These are phyloP conservation scores for Sebastes taczanowskii DNA, from an alignment of 2,797 vertebrate species.

Conservation along the genomic window DNA sequence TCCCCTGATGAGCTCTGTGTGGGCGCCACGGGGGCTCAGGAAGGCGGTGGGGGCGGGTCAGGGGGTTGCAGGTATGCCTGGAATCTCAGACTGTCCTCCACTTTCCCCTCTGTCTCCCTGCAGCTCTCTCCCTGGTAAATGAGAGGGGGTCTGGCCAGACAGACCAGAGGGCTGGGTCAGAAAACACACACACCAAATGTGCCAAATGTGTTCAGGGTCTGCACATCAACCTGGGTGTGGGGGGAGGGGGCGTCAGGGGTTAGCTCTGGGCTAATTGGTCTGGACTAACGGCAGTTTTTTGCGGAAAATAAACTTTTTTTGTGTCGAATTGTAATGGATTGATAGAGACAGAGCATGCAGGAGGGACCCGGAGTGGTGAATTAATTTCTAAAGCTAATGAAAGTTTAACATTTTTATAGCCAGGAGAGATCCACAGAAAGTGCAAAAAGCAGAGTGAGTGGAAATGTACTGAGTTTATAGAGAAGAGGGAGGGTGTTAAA, in stretches of 20 bases:
- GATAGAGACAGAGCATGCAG: neutral
- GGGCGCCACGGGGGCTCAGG: constrained; percentile 55
- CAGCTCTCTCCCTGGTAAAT: constrained; percentile 58
- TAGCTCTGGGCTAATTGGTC: constrained; percentile 56
- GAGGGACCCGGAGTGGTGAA: neutral
- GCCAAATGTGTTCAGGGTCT: constrained; percentile 51
- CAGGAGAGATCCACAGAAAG: constrained; percentile 15
- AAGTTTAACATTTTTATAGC: constrained; percentile 17
- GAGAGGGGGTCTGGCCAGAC: constrained; percentile 55
- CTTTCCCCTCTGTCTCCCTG: constrained; percentile 62
- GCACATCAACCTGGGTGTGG: constrained; percentile 25
- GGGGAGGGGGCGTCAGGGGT: constrained; percentile 28
- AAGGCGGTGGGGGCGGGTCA: constrained; percentile 40
- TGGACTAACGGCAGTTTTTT: constrained; percentile 8
- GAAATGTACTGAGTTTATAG: constrained; percentile 78
- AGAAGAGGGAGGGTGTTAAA: constrained; percentile 45
- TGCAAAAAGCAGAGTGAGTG: constrained; percentile 54
- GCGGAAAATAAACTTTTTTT: neutral
- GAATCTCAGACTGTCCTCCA: constrained; percentile 77
- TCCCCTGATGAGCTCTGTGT: constrained; percentile 56
- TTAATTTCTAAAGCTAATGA: constrained; percentile 3
- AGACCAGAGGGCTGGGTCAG: constrained; percentile 33
- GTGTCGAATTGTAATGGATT: neutral
- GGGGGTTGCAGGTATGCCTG: constrained; percentile 67
- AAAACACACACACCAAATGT: constrained; percentile 45